Percentiles rank a stretch among this genome's conserved stretches.
Evolutionary conservation across 1,140 invertebrate species (phyloP).

Genomic region (Diorhabda elongata): DNA sequence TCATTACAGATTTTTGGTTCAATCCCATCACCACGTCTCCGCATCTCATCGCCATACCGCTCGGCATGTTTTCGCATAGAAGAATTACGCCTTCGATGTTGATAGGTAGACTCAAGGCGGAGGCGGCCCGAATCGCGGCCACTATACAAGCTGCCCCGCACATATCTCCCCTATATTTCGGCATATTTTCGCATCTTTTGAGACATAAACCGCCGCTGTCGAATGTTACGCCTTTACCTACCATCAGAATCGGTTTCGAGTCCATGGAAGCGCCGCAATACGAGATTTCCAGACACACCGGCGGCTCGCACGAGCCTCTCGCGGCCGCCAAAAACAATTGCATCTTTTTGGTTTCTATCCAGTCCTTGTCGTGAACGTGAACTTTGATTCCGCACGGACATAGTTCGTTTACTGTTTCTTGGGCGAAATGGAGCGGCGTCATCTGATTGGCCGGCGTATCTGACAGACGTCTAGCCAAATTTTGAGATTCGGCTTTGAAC

Average conservation of each 20-base stretch:
- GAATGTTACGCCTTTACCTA: slow-evolving; percentile 74
- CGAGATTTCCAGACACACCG: slow-evolving; percentile 68
- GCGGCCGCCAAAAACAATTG: slow-evolving; percentile 64
- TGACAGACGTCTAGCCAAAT: slow-evolving; percentile 68
- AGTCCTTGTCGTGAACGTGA: slow-evolving; percentile 59
- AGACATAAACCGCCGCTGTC: slow-evolving; percentile 80
- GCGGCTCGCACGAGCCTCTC: slow-evolving; percentile 65
- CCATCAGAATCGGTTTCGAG: slow-evolving; percentile 51
- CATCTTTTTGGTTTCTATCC: slow-evolving; percentile 70
- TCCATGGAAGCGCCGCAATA: slow-evolving; percentile 50
- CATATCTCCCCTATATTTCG: slow-evolving; percentile 77
- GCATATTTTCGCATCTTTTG: slow-evolving; percentile 62
- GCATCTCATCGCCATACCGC: slow-evolving; percentile 67
- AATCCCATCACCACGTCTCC: slow-evolving; percentile 70
- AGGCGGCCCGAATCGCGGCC: slow-evolving; percentile 60
- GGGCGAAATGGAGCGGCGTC: slow-evolving; percentile 72
- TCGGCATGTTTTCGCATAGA: slow-evolving; percentile 71
- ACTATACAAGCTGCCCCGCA: slow-evolving; percentile 74
- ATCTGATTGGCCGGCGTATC: slow-evolving; percentile 79
- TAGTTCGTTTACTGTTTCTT: slow-evolving; percentile 55
- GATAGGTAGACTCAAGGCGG: slow-evolving; percentile 62
- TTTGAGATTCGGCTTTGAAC: slow-evolving; percentile 67
- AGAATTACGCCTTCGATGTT: slow-evolving; percentile 69
- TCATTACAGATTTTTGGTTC: slow-evolving; percentile 73
- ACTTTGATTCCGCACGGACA: slow-evolving; percentile 54